Conservation (phyloP, 2,797 vertebrate genomes). For the Simalia tracyae region DNA sequence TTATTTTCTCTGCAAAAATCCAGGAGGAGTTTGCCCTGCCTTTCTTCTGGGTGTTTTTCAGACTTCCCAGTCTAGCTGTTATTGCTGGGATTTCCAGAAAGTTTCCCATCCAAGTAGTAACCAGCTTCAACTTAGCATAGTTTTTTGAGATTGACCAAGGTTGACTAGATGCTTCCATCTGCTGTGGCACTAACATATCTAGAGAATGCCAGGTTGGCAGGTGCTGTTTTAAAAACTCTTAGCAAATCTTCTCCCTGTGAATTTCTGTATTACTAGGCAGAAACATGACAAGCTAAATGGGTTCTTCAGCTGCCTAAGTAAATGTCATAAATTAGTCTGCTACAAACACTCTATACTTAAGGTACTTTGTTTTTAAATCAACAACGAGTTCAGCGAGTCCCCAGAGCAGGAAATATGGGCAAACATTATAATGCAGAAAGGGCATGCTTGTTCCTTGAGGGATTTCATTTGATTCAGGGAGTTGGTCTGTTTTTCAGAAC, state of each 20-base stretch:
- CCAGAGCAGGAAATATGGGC: slow-evolving; percentile 17
- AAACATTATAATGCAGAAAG: slow-evolving; percentile 13
- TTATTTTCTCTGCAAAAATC: background rate
- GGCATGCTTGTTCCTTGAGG: background rate
- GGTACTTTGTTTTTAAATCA: slow-evolving; percentile 32
- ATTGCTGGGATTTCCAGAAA: background rate
- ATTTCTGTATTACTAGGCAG: background rate
- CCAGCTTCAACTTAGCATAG: background rate
- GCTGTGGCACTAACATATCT: background rate
- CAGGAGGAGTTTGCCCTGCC: background rate
- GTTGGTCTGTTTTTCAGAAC: slow-evolving; percentile 7
- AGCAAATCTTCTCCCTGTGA: background rate
- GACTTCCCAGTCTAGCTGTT: background rate
- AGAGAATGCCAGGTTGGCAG: background rate
- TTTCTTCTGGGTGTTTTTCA: background rate
- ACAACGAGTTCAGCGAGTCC: slow-evolving; percentile 17
- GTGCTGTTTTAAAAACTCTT: background rate
- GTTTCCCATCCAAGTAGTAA: background rate
- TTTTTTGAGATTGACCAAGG: background rate
- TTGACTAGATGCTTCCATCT: background rate
- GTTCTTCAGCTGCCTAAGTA: background rate
- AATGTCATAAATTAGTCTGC: slow-evolving; percentile 11
- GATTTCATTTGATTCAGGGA: slow-evolving; percentile 3
- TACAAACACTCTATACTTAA: slow-evolving; percentile 21
- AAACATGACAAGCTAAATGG: background rate